Base-by-base conservation (phyloP, 2,797 vertebrate genomes). In the Pteronotus mesoamericanus region DNA sequence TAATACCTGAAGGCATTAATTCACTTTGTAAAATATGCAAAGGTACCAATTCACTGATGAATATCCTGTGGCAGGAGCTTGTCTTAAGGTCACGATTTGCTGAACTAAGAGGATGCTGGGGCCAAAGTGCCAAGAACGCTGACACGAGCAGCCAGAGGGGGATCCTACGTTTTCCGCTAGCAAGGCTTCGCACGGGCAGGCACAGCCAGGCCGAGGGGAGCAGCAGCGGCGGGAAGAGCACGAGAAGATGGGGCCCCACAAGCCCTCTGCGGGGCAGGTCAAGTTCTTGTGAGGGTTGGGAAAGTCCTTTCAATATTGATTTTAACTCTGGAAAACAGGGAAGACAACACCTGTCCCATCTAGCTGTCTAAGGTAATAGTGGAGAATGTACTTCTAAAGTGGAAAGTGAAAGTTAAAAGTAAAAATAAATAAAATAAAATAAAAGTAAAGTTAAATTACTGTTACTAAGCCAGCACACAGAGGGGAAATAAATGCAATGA, bases 11-110 rank as follows among this genome's bases (percentile, higher is more conserved):
- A 96, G 94, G 86, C 89, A 97, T 92, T 97, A 77, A 94, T 92
- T 92, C 74, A 89, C 83, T 97, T 95, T 95, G 88, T 94, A 94
- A 97, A 97, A 92, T 87, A 95, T 12, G 34, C 55, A 79, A 96
- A 96, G 94, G 90, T 93, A 78, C 79, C 80, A 96, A 96, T 95
- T 94, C 96, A 91, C 94, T 92, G 96, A 96, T 94, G 64, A 95
- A 95, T 95, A 84, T 34, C 55, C 77, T 57, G 51, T 8, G 83
- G 83, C 72, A 66, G 44, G 71, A 92, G 83, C 80, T 55, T 84
- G 83, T 94, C 92, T 77, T 74, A 94, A 92, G 83, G 94, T 96
- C 94, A 78, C 94, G 91, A 93, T 96, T 88, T 96, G 92, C 71
- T 87, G 68, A 94, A 64, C 82, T 83, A 80, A 91, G 57, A 94